A percentile compares a stretch with the other conserved stretches of the same genome.
These are phyloP conservation scores for Tyrophagus putrescentiae DNA, from an alignment of 1,140 invertebrate species.

Conservation along the genomic window DNA sequence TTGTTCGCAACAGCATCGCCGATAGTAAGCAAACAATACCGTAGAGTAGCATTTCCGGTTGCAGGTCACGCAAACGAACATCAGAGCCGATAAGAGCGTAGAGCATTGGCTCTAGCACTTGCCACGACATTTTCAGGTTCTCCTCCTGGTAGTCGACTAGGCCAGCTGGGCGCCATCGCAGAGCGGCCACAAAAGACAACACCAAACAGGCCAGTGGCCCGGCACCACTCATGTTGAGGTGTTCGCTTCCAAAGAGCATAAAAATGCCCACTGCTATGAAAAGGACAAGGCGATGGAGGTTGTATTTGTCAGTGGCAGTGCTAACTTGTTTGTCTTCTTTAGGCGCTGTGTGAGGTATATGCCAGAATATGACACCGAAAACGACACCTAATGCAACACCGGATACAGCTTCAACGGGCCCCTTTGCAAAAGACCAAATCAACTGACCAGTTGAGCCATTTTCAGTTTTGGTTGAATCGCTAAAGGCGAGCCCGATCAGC, in stretches of 20 bases:
- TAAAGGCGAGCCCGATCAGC: conserved; percentile 42
- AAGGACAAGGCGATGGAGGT: neutral
- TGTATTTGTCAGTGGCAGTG: neutral
- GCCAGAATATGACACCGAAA: conserved; percentile 27
- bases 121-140: conserved; percentile 73
- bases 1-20: no score
- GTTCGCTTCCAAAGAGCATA: conserved; percentile 63
- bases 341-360: conserved; percentile 24
- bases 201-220: conserved; percentile 67
- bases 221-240: conserved; percentile 56
- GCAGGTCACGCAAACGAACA: no score
- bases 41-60: no score
- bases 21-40: no score
- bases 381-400: conserved; percentile 30
- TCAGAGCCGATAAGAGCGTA: conserved; percentile 77
- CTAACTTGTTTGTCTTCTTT: neutral
- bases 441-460: conserved; percentile 22
- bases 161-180: conserved; percentile 28
- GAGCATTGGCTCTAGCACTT: conserved; percentile 79
- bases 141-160: conserved; percentile 48
- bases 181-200: conserved; percentile 58
- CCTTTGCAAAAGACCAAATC: conserved; percentile 33
- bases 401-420: conserved; percentile 32
- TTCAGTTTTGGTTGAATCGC: no score
- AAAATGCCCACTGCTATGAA: conserved; percentile 45